These are phyloP conservation scores for Coptotermes formosanus DNA, from an alignment of 1,140 invertebrate genomes.

Conservation along the genomic window DNA sequence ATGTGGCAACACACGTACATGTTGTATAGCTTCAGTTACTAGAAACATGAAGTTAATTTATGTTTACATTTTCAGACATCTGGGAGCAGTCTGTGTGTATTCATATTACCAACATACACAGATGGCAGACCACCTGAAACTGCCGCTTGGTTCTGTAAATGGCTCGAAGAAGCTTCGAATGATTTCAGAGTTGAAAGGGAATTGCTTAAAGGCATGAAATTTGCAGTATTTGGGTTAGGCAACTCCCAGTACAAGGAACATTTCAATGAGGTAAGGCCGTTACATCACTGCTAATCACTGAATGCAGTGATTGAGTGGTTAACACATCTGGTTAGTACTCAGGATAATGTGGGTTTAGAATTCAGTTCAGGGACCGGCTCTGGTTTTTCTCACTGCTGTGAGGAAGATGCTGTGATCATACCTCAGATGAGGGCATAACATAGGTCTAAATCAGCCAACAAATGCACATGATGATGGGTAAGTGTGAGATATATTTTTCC, in stretches of 20 bases:
- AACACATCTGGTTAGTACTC: too few species aligned
- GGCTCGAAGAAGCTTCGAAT: conserved; percentile 53
- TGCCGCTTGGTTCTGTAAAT: conserved; percentile 57
- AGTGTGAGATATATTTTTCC: too few species aligned
- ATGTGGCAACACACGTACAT: neutral
- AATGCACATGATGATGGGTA: too few species aligned
- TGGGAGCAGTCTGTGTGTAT: conserved; percentile 42
- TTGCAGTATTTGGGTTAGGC: conserved; percentile 59
- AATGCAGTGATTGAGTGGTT: too few species aligned
- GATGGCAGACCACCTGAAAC: conserved; percentile 55
- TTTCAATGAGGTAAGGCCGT: conserved; percentile 50
- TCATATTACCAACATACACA: conserved; percentile 59
- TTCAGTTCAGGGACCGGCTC: too few species aligned
- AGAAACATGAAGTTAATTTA: neutral
- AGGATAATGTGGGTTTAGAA: too few species aligned
- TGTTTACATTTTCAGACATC: conserved; percentile 29
- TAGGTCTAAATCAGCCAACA: too few species aligned
- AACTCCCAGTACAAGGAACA: conserved; percentile 57
- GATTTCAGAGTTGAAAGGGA: conserved; percentile 59
- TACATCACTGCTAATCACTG: too few species aligned
- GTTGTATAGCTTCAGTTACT: neutral
- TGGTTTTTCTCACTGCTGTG: too few species aligned
- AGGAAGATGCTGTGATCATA: too few species aligned
- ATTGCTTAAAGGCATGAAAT: conserved; percentile 51
- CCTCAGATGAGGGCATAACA: too few species aligned